Evolutionary conservation across 2,888 invertebrate species (phyloP).

Genomic region (Watsonalla cultraria): DNA sequence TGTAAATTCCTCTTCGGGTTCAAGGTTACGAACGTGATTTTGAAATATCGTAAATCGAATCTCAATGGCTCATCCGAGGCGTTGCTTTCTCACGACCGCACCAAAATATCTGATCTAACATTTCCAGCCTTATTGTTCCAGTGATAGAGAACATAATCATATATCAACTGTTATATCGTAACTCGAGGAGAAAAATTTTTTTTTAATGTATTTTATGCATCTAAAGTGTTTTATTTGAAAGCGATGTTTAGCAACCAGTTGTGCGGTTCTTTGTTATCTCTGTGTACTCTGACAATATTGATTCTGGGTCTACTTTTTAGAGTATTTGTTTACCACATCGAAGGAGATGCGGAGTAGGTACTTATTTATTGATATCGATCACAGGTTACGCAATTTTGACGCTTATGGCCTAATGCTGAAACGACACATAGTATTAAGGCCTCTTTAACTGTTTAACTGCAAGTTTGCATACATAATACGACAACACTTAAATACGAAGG

Average conservation of each 20-base stretch:
- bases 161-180: constrained; percentile 18
- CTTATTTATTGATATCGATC: constrained; percentile 5
- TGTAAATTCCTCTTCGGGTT: constrained; percentile 65
- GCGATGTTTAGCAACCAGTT: constrained; percentile 63
- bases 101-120: constrained; percentile 4
- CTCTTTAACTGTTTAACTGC: no score
- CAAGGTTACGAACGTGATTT: constrained; percentile 72
- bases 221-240: constrained; percentile 59
- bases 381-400: background rate
- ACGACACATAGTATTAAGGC: no score
- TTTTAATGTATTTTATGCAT: constrained; percentile 38
- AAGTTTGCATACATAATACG: no score
- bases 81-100: constrained; percentile 62
- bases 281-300: constrained; percentile 64
- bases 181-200: constrained; percentile 22
- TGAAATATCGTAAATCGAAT: constrained; percentile 71
- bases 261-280: constrained; percentile 67
- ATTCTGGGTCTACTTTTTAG: constrained; percentile 33
- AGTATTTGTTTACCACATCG: constrained; percentile 37
- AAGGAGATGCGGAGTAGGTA: constrained; percentile 9
- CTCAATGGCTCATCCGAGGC: constrained; percentile 54
- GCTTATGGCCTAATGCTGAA: no score
- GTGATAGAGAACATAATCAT: constrained; percentile 28
- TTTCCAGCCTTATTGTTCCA: constrained; percentile 20
- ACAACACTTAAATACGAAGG: no score